Evolutionary conservation across 1,140 invertebrate genomes (phyloP).

Genomic region (Druon quercuslanigerum): DNA sequence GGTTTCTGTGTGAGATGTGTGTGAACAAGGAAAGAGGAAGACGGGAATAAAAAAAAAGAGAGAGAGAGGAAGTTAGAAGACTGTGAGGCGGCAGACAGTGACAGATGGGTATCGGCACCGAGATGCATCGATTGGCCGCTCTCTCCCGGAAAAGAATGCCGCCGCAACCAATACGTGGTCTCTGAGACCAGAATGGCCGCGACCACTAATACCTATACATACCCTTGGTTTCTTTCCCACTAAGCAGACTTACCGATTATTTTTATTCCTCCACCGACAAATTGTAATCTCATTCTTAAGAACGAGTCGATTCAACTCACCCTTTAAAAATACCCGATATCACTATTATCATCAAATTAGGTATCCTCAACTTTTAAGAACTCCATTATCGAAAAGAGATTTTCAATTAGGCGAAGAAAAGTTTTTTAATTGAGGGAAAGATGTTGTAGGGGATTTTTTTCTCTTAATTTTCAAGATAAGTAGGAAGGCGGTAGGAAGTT

Average conservation of each 20-base stretch:
- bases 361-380: background rate
- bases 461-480: too few relatives aligned
- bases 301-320: conserved; percentile 13
- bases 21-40: conserved; percentile 44
- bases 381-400: background rate
- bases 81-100: conserved; percentile 68
- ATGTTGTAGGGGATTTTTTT: too few relatives aligned
- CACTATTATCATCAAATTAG: background rate
- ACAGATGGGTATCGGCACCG: conserved; percentile 74
- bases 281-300: conserved; percentile 67
- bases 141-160: conserved; percentile 74
- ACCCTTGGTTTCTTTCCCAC: conserved; percentile 13
- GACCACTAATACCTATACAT: conserved; percentile 56
- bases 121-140: conserved; percentile 75
- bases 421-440: too few relatives aligned
- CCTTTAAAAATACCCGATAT: background rate
- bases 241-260: conserved; percentile 41
- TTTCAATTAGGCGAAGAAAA: too few relatives aligned
- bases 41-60: conserved; percentile 41
- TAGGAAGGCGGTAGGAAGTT: too few relatives aligned
- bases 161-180: conserved; percentile 72
- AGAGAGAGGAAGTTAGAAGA: conserved; percentile 52
- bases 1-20: conserved; percentile 32
- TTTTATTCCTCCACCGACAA: conserved; percentile 62
- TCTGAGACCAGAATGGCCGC: conserved; percentile 71